Evolutionary conservation across 2,797 vertebrate genomes (phyloP).

Genomic region (Chromobotia macracanthus): DNA sequence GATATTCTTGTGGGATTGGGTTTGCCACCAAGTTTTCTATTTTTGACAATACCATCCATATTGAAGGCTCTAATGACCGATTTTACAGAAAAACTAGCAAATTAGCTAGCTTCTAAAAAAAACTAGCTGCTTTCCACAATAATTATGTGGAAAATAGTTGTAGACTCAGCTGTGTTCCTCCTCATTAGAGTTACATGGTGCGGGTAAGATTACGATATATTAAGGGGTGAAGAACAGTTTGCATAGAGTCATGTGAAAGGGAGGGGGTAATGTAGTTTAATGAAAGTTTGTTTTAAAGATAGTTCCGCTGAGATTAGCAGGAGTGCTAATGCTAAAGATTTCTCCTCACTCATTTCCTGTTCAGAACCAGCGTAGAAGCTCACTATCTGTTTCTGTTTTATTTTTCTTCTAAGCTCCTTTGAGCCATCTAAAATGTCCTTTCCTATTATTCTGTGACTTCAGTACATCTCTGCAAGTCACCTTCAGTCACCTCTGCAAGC

Average conservation of each 20-base stretch:
- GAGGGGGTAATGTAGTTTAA: conserved; percentile 19
- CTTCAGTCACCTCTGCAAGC: conserved; percentile 6
- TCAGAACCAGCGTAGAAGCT: conserved; percentile 20
- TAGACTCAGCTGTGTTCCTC: conserved; percentile 17
- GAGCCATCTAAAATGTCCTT: conserved; percentile 13
- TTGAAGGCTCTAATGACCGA: not conserved
- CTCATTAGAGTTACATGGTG: not conserved
- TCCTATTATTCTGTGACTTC: conserved; percentile 24
- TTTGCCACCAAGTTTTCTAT: not conserved
- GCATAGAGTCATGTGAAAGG: conserved; percentile 11
- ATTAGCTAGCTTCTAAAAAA: too few species aligned
- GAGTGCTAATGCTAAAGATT: conserved; percentile 40
- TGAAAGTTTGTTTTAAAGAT: conserved; percentile 28
- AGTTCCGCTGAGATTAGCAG: conserved; percentile 43
- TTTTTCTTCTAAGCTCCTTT: conserved; percentile 15
- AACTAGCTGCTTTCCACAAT: not conserved
- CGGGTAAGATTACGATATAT: not conserved
- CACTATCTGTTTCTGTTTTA: conserved; percentile 30
- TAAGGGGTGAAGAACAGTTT: conserved; percentile 19
- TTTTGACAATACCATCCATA: not conserved
- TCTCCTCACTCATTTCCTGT: conserved; percentile 14
- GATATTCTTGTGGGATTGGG: not conserved
- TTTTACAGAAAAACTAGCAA: not conserved
- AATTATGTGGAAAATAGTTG: not conserved
- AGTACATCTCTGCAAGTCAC: too few species aligned